Conservation (phyloP, 2,797 vertebrate genomes). For the Acipenser oxyrinchus region DNA sequence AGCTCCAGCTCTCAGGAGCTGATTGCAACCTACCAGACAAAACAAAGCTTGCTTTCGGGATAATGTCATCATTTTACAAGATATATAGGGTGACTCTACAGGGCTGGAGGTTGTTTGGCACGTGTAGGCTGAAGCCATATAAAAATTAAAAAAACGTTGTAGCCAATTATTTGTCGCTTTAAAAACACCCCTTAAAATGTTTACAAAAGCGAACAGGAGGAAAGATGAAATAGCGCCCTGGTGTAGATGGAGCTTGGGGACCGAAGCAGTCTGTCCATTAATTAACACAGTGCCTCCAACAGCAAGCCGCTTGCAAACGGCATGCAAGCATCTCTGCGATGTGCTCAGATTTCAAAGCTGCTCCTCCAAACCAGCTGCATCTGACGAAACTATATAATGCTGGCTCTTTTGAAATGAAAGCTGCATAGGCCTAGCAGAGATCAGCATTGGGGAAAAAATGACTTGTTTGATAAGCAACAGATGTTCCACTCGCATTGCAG, state of each 20-base stretch:
- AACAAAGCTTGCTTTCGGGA: conserved; percentile 21
- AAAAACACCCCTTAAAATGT: conserved; percentile 30
- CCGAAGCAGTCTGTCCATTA: conserved; percentile 41
- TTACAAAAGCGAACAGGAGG: conserved; percentile 19
- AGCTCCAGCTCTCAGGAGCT: background rate
- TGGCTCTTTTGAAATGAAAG: conserved; percentile 73
- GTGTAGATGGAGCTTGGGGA: conserved; percentile 19
- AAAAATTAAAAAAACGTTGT: conserved; percentile 10
- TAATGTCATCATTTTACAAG: conserved; percentile 19
- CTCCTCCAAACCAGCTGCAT: conserved; percentile 68
- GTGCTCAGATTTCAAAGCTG: conserved; percentile 78
- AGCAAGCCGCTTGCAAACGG: conserved; percentile 47
- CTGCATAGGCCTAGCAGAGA: conserved; percentile 54
- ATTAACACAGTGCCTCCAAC: conserved; percentile 50
- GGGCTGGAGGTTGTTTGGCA: conserved; percentile 16
- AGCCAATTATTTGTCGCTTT: conserved; percentile 27
- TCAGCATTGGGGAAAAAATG: conserved; percentile 48
- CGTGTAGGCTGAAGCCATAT: background rate
- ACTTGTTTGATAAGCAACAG: conserved; percentile 73
- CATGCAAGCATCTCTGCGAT: conserved; percentile 49
- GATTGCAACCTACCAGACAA: conserved; percentile 22
- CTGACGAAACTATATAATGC: conserved; percentile 52
- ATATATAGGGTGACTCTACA: background rate
- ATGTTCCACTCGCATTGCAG: conserved; percentile 62
- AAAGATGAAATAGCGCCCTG: conserved; percentile 27